These are phyloP conservation scores for Drosophila prosaltans DNA, from an alignment of 1,140 invertebrate genomes.

Conservation along the genomic window DNA sequence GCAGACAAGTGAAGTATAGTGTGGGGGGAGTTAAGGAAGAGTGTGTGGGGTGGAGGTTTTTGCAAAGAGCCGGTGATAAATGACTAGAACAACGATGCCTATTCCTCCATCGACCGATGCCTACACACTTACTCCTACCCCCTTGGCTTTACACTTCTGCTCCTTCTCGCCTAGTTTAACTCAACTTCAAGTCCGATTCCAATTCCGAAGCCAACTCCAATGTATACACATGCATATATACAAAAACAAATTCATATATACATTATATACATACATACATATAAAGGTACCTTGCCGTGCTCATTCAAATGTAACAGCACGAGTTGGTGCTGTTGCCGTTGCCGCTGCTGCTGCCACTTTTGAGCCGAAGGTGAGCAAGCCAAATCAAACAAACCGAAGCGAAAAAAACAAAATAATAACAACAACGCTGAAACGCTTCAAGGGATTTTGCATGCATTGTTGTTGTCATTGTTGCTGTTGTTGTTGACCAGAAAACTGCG, in stretches of 20 bases:
- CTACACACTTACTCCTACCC: not conserved
- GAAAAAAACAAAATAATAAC: slow-evolving; percentile 41
- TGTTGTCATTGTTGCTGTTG: slow-evolving; percentile 37
- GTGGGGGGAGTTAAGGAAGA: not conserved
- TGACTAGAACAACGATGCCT: slow-evolving; percentile 44
- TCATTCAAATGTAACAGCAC: slow-evolving; percentile 81
- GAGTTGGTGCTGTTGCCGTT: slow-evolving; percentile 46
- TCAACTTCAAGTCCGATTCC: slow-evolving; percentile 20
- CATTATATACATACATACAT: not conserved
- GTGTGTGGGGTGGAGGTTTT: slow-evolving; percentile 24
- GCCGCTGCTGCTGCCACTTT: slow-evolving; percentile 27
- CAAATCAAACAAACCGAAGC: slow-evolving; percentile 77
- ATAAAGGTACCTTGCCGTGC: slow-evolving; percentile 49
- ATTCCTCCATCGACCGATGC: not conserved
- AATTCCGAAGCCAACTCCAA: slow-evolving; percentile 26
- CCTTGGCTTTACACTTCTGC: not conserved
- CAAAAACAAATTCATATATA: not conserved
- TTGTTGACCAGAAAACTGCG: slow-evolving; percentile 51
- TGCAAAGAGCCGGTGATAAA: slow-evolving; percentile 66
- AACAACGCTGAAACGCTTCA: slow-evolving; percentile 68
- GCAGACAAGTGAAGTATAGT: not conserved
- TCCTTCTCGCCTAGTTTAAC: not conserved
- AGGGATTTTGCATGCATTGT: slow-evolving; percentile 66
- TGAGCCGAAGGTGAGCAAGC: slow-evolving; percentile 78
- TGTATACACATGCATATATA: not conserved